phyloP scores from a whole-genome alignment of 1,140 invertebrate genomes.

The Hermetia illucens region DNA sequence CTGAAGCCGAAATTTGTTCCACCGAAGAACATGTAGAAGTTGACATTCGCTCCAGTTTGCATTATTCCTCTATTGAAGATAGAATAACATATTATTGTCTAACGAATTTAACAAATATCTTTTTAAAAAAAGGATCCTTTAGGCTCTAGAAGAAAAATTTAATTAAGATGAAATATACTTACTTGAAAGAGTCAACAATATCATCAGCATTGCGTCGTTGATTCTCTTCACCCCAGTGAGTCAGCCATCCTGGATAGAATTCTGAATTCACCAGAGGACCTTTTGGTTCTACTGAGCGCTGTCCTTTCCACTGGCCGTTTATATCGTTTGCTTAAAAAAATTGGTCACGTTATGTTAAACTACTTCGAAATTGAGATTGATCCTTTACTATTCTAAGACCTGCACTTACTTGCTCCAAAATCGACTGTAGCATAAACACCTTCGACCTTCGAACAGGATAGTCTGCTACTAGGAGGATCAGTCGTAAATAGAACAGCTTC shows the following conservation, averaged over 20 bases:
- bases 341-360: no score
- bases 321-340: constrained; percentile 8
- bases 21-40: constrained; percentile 52
- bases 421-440: constrained; percentile 54
- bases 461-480: constrained; percentile 36
- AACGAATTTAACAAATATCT: no score
- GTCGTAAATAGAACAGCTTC: constrained; percentile 57
- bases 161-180: background rate
- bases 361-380: no score
- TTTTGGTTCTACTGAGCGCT: constrained; percentile 30
- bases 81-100: no score
- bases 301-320: constrained; percentile 12
- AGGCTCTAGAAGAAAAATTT: no score
- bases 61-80: constrained; percentile 44
- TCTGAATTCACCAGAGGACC: constrained; percentile 65
- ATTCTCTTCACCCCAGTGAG: constrained; percentile 53
- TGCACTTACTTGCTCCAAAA: constrained; percentile 37
- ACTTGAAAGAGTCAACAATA: constrained; percentile 37
- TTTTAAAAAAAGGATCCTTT: no score
- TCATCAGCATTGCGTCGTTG: constrained; percentile 27
- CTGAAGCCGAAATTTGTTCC: constrained; percentile 54
- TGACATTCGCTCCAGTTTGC: constrained; percentile 50
- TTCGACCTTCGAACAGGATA: constrained; percentile 45
- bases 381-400: no score
- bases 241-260: constrained; percentile 62